Conservation (phyloP, 2,888 invertebrate genomes). For the Phengaris arion region DNA sequence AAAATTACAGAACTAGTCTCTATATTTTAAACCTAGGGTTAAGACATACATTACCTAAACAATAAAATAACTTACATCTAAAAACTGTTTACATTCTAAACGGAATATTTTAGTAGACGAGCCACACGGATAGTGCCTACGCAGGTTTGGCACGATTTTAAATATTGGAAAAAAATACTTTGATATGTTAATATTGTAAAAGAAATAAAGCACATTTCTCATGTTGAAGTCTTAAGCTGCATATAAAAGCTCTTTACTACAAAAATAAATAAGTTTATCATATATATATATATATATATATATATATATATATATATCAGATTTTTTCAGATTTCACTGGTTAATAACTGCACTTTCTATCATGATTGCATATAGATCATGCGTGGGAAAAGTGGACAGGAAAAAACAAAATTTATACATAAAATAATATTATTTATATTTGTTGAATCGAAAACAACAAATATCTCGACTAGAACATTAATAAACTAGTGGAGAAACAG, state of each 20-base stretch:
- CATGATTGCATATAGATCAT: background rate
- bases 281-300: conserved; percentile 36
- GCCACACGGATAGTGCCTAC: conserved; percentile 46
- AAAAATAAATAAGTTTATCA: conserved; percentile 55
- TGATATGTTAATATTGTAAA: conserved; percentile 53
- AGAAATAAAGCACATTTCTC: conserved; percentile 32
- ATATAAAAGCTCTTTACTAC: conserved; percentile 43
- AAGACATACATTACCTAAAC: conserved; percentile 73
- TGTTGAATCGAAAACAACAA: conserved; percentile 24
- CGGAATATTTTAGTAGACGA: conserved; percentile 59
- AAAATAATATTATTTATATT: conserved; percentile 13
- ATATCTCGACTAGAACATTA: conserved; percentile 28
- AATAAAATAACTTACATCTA: conserved; percentile 74
- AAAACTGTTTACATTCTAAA: conserved; percentile 68
- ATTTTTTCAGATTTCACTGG: background rate
- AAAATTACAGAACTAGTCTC: conserved; percentile 63
- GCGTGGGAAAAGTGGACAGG: background rate
- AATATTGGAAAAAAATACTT: conserved; percentile 23
- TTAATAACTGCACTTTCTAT: background rate
- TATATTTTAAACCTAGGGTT: conserved; percentile 65
- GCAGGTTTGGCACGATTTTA: conserved; percentile 59
- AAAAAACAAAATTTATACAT: conserved; percentile 14
- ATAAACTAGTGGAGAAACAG: conserved; percentile 25
- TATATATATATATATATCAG: too few species aligned
- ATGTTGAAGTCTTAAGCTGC: conserved; percentile 28